Evolutionary conservation across 2,113 vertebrate species (phyloP).

Genomic region (Crocuta crocuta): DNA sequence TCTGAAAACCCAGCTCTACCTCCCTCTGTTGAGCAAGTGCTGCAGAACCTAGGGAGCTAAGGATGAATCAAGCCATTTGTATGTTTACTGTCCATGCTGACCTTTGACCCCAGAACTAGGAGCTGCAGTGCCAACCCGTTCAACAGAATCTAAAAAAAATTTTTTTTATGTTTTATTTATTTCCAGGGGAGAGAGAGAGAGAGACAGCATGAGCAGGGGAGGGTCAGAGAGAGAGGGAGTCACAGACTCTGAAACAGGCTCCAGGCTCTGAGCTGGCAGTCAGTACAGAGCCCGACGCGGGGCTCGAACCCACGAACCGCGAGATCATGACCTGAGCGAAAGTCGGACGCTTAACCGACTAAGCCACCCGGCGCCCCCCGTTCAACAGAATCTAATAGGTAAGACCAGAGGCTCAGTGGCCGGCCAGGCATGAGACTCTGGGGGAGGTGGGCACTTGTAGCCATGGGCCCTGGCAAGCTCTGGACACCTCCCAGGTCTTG

Average conservation of each 20-base stretch:
- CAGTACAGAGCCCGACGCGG: no score
- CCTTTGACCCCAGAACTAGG: not conserved
- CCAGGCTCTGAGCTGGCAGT: no score
- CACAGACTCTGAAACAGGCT: no score
- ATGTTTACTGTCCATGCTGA: not conserved
- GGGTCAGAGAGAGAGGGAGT: no score
- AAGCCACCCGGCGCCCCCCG: no score
- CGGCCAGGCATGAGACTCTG: not conserved
- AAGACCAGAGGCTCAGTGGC: not conserved
- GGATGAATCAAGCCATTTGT: not conserved
- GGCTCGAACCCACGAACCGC: no score
- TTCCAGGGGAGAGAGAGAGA: no score
- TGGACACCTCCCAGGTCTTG: not conserved
- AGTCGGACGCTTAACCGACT: no score
- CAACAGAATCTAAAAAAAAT: not conserved
- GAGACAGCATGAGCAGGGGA: no score
- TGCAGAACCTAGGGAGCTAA: not conserved
- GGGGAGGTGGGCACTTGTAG: not conserved
- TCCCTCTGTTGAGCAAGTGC: not conserved
- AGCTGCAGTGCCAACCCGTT: not conserved
- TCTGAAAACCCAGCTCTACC: not conserved
- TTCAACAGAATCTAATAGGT: not conserved
- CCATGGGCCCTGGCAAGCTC: not conserved
- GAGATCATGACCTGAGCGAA: no score
- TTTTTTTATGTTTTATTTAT: no score